These are phyloP conservation scores for Ichneumoninae sp. DNA, from an alignment of 2,888 invertebrate genomes.

Conservation along the genomic window DNA sequence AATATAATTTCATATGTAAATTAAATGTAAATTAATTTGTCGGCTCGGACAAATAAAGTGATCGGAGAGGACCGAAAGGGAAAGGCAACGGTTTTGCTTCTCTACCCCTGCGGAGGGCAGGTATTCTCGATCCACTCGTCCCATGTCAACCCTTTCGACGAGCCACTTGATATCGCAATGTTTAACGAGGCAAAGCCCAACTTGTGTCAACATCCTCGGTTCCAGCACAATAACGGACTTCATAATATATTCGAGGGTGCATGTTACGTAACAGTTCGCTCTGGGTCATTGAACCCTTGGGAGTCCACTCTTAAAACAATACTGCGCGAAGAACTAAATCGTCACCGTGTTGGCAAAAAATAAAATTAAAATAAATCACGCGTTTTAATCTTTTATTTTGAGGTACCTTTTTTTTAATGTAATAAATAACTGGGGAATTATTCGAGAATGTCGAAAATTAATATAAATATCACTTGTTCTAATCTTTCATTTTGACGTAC, in stretches of 20 bases:
- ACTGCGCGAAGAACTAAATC: not conserved
- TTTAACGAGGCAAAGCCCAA: conserved; percentile 1
- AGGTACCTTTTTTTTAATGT: too few species aligned
- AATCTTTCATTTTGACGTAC: too few species aligned
- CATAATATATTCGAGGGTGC: not conserved
- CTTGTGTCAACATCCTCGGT: not conserved
- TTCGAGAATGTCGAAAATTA: too few species aligned
- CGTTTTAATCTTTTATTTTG: too few species aligned
- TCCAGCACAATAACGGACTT: not conserved
- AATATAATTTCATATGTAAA: too few species aligned
- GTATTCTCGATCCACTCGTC: not conserved
- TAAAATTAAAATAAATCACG: not conserved
- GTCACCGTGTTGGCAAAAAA: not conserved
- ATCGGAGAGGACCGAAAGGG: too few species aligned
- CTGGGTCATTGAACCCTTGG: not conserved
- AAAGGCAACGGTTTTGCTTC: too few species aligned
- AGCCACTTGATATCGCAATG: conserved; percentile 16
- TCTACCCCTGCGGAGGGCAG: not conserved
- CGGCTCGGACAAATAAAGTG: too few species aligned
- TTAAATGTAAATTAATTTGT: too few species aligned
- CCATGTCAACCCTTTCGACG: conserved; percentile 17
- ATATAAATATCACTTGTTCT: too few species aligned
- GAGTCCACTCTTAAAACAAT: not conserved
- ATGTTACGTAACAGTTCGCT: not conserved
- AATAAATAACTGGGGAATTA: too few species aligned